These are phyloP conservation scores for Mamestra configurata DNA, from an alignment of 1,140 invertebrate genomes.

Conservation along the genomic window DNA sequence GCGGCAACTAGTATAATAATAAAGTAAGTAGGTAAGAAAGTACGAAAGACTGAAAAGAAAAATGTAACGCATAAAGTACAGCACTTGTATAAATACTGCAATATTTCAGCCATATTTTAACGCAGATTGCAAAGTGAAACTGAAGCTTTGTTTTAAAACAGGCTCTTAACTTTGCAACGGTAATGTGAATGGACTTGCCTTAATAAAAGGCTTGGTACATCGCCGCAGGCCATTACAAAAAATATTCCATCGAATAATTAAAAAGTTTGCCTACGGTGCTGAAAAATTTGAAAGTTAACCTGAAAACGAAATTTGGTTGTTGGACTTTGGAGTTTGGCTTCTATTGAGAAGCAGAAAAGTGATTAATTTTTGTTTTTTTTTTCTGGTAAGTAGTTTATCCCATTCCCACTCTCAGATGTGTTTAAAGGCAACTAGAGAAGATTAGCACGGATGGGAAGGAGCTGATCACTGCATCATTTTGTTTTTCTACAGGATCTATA, in stretches of 20 bases:
- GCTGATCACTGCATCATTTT: no score
- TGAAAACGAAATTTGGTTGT: no score
- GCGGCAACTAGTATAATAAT: no score
- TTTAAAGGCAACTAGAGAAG: no score
- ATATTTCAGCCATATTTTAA: not conserved
- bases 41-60: not conserved
- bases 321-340: no score
- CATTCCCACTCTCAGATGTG: no score
- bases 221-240: not conserved
- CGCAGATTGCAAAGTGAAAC: not conserved
- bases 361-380: no score
- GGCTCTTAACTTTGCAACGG: not conserved
- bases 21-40: not conserved
- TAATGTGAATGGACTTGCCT: not conserved
- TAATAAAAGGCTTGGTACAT: slow-evolving; percentile 10
- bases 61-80: no score
- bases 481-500: no score
- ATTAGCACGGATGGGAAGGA: no score
- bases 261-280: not conserved
- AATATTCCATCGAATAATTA: not conserved
- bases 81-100: not conserved
- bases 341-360: no score
- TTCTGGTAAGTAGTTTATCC: no score
- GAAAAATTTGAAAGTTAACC: not conserved
- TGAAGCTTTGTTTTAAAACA: not conserved